These are phyloP conservation scores for Ceraclea dissimilis DNA, from an alignment of 2,888 invertebrate genomes.

Conservation along the genomic window DNA sequence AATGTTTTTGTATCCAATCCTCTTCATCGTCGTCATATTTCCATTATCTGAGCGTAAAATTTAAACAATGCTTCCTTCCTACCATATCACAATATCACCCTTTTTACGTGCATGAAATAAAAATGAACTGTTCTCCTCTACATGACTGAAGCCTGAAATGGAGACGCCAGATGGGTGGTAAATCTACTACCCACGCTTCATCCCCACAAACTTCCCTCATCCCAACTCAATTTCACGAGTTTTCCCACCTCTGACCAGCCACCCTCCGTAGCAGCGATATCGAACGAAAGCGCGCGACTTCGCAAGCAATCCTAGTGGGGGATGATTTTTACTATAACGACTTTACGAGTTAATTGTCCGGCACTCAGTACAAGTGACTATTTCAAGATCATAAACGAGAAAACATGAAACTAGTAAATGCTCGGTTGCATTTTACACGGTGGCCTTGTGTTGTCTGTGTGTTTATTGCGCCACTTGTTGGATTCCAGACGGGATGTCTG, in stretches of 20 bases:
- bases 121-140: constrained; percentile 21
- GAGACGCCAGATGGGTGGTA: constrained; percentile 7
- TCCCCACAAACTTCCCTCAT: constrained; percentile 2
- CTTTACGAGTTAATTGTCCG: constrained; percentile 1
- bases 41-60: constrained; percentile 24
- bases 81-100: constrained; percentile 20
- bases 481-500: constrained; percentile 4
- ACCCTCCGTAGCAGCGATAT: constrained; percentile 3
- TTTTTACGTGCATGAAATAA: constrained; percentile 25
- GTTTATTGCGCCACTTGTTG: constrained; percentile 1
- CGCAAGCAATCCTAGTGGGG: constrained; percentile 5
- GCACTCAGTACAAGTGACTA: not conserved
- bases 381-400: not conserved
- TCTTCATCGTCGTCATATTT: constrained; percentile 7
- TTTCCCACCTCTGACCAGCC: constrained; percentile 5
- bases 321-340: constrained; percentile 6
- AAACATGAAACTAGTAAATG: not conserved
- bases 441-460: constrained; percentile 2
- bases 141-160: constrained; percentile 7
- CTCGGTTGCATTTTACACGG: not conserved
- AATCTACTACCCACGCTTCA: not conserved
- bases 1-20: too few species aligned
- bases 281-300: constrained; percentile 15
- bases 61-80: constrained; percentile 25
- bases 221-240: constrained; percentile 5